A percentile compares a stretch with the other conserved stretches of the same genome.
These are phyloP conservation scores for Clostera curtula DNA, from an alignment of 2,888 invertebrate species.

Conservation along the genomic window DNA sequence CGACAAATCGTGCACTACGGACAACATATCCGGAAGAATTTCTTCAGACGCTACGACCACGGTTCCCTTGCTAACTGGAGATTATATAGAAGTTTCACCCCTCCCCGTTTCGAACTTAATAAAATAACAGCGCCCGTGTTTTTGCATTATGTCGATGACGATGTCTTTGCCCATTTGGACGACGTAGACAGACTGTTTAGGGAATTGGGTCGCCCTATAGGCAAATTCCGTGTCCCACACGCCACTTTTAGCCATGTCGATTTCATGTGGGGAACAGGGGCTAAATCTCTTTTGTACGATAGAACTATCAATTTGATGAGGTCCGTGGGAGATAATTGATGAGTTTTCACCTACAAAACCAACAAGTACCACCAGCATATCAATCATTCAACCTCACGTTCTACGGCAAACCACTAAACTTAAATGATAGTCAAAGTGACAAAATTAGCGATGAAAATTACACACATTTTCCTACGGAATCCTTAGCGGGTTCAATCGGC, in stretches of 20 bases:
- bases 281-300: slow-evolving; percentile 70
- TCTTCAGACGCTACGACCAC: slow-evolving; percentile 69
- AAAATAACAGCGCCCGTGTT: slow-evolving; percentile 73
- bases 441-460: too few species aligned
- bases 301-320: slow-evolving; percentile 64
- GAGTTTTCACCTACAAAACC: too few species aligned
- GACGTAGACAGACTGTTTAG: slow-evolving; percentile 67
- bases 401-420: too few species aligned
- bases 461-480: too few species aligned
- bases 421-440: too few species aligned
- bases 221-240: slow-evolving; percentile 68
- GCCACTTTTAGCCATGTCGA: slow-evolving; percentile 79
- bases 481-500: too few species aligned
- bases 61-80: slow-evolving; percentile 60
- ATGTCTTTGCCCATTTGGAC: slow-evolving; percentile 68
- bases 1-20: slow-evolving; percentile 81
- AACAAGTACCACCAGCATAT: too few species aligned
- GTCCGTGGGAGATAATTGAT: slow-evolving; percentile 19
- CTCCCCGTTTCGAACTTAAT: slow-evolving; percentile 72
- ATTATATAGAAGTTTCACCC: slow-evolving; percentile 62
- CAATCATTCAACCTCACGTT: too few species aligned
- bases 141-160: slow-evolving; percentile 76
- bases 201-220: slow-evolving; percentile 61
- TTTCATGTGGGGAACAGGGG: slow-evolving; percentile 78
- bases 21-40: slow-evolving; percentile 70